phyloP scores from a whole-genome alignment of 2,113 vertebrate genomes.

The Carettochelys insculpta region DNA sequence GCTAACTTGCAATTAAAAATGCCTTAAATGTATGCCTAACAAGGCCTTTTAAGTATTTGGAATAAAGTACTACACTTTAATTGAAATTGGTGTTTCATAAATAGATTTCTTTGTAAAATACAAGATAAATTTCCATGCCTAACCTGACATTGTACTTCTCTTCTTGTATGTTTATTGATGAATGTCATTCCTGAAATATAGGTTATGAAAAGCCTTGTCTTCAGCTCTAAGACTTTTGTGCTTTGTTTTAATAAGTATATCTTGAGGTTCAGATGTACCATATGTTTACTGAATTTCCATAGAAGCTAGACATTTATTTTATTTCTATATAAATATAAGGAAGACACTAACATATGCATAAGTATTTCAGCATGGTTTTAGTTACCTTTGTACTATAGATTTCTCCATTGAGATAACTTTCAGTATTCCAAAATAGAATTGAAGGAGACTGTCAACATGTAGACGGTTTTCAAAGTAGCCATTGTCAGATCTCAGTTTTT shows the following conservation, averaged over 20 bases:
- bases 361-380: background rate
- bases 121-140: slow-evolving; percentile 56
- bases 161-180: slow-evolving; percentile 20
- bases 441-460: background rate
- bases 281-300: too few relatives aligned
- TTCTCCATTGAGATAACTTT: background rate
- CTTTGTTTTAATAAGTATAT: background rate
- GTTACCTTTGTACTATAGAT: background rate
- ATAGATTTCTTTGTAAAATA: slow-evolving; percentile 53
- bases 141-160: slow-evolving; percentile 48
- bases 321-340: background rate
- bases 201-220: background rate
- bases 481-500: background rate
- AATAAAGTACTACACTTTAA: slow-evolving; percentile 74
- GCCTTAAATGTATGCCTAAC: slow-evolving; percentile 75
- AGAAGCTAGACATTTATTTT: too few relatives aligned
- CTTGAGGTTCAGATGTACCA: background rate
- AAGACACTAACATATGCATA: background rate
- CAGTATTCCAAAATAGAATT: background rate
- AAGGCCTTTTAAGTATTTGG: slow-evolving; percentile 77
- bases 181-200: background rate
- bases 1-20: slow-evolving; percentile 81
- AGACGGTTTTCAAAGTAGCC: background rate
- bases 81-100: slow-evolving; percentile 73
- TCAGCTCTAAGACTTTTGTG: background rate